Base-by-base conservation (phyloP, 2,113 vertebrate species). In the Festucalex cinctus region DNA sequence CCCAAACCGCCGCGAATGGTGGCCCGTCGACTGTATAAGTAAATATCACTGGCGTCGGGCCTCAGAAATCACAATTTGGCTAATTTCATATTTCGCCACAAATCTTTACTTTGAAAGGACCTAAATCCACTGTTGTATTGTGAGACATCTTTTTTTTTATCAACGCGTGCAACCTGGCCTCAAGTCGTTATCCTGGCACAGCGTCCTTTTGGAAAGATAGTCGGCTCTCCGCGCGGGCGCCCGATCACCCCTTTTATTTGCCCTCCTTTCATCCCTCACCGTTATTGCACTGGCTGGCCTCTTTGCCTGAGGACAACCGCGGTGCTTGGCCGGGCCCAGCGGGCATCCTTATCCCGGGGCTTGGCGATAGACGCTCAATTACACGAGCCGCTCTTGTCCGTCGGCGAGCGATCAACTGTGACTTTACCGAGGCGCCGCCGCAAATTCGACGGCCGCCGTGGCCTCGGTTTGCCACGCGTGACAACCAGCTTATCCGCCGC, bases 401-500 rank as follows among this genome's bases (percentile, higher is more conserved):
- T 78, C 73, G 60, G 61, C 60, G 70, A 65, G 69, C 74, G 84
- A 82, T 85, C 81, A 82, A 69, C 80, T 69, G 83, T 73, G 84
- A 85, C 82, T 81, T n/a, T 74, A 83, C 70, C 71, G 54, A 77
- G 75, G 69, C 71, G 32, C 67, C 49, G 66, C 69, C 73, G 82
- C 77, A 81, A n/a, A 87, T 88, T 86, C 82, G 80, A 82, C 78
- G 78, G 84, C 53, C 49, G 67, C 26, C 78, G 77, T 71, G 82
- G 86, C 84, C 85, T 90, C 88, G 87, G 85, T 36, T n/a, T 77
- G 79, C 76, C 71, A 77, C 80, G 73, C 74, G 58, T 75, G n/a
- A 75, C 76, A 72, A 66, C 81, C 81, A 68, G 78, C 84, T 84
- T 85, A 88, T 90, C 86, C 84, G 78, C 80, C 77, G 78, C 74